Evolutionary conservation across 2,888 invertebrate species (phyloP).

Genomic region (Hypomecis atomaria): DNA sequence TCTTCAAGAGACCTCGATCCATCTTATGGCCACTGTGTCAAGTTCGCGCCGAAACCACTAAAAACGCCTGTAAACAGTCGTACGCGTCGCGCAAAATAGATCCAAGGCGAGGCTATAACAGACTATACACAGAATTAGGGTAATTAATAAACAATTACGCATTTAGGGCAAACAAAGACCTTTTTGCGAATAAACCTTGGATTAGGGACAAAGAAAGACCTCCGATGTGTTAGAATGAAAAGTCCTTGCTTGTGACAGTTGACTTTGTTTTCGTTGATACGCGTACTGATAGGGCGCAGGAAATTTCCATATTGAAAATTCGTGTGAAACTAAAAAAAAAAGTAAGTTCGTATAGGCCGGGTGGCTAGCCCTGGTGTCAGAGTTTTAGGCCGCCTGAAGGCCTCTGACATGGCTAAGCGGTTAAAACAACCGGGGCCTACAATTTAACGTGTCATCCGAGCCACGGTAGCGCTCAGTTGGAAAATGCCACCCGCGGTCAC

Average conservation of each 20-base stretch:
- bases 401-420: no score
- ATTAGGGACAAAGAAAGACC: conserved; percentile 15
- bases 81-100: conserved; percentile 38
- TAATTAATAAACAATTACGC: neutral
- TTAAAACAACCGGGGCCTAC: no score
- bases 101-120: conserved; percentile 29
- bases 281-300: no score
- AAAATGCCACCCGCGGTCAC: no score
- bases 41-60: conserved; percentile 54
- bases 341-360: no score
- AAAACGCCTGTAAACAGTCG: conserved; percentile 52
- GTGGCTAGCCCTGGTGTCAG: no score
- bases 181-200: neutral
- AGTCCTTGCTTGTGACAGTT: neutral
- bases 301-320: no score
- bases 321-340: no score
- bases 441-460: no score
- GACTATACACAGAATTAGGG: conserved; percentile 13
- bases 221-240: neutral
- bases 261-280: no score
- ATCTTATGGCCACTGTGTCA: conserved; percentile 51
- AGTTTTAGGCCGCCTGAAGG: no score
- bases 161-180: conserved; percentile 5
- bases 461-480: no score
- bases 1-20: conserved; percentile 22